Percentiles rank a stretch among this genome's conserved stretches.
These are phyloP conservation scores for Drosophila cardini DNA, from an alignment of 1,140 invertebrate species.

Conservation along the genomic window DNA sequence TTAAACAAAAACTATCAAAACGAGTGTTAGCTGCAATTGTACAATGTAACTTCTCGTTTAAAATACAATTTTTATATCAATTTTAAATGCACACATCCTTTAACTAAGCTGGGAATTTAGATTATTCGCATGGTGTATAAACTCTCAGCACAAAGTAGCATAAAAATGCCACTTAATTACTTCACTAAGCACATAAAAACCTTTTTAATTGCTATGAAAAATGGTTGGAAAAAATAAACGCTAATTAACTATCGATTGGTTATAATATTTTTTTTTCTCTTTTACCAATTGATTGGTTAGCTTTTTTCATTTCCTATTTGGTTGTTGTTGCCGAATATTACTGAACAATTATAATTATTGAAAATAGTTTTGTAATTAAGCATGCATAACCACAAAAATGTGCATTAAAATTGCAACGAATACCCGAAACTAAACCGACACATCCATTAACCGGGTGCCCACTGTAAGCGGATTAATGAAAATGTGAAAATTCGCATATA, in stretches of 20 bases:
- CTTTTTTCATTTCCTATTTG: constrained; percentile 17
- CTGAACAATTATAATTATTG: constrained; percentile 63
- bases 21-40: no score
- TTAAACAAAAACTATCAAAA: no score
- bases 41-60: no score
- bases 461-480: constrained; percentile 66
- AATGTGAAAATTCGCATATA: constrained; percentile 53
- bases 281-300: not conserved
- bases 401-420: constrained; percentile 64
- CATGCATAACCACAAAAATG: constrained; percentile 76
- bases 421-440: constrained; percentile 8
- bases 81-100: not conserved
- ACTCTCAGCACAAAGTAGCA: constrained; percentile 28
- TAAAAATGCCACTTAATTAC: constrained; percentile 44
- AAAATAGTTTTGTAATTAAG: constrained; percentile 71
- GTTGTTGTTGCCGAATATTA: constrained; percentile 46
- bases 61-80: not conserved
- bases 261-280: constrained; percentile 2
- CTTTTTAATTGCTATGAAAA: constrained; percentile 41
- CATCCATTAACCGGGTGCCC: constrained; percentile 12
- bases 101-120: constrained; percentile 15
- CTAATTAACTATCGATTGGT: constrained; percentile 79
- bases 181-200: constrained; percentile 1
- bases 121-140: not conserved
- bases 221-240: constrained; percentile 46